Evolutionary conservation across 2,797 vertebrate genomes (phyloP), one percentile per base, ranked within the genome.

Genomic region (Atherinosoma microstoma): DNA sequence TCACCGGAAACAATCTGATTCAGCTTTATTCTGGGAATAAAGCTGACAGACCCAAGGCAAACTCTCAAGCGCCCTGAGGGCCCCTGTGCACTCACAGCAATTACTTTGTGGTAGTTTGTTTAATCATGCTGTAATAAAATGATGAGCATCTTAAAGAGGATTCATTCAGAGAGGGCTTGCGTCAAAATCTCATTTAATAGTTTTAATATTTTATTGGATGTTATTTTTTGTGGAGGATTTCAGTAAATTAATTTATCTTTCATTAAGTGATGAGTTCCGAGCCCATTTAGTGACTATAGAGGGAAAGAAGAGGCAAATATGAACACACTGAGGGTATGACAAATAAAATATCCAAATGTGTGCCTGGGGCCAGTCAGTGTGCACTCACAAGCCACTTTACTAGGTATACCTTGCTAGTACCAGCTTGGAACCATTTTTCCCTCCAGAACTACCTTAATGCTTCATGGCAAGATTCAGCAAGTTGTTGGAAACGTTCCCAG

Each of bases 91-190:
- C 38, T 45, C 27, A 0, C 20, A 35, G 29, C 9, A 67, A 36
- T 71, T 30, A 56, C 0, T 54, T 15, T 34, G 60, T 27, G 47
- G 4, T 69, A 59, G 54, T 73, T 45, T 61, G 29, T 69, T 60
- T 42, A 38, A 56, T 36, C 62, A 51, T 24, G 27, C 1, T 27
- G 6, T 0, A 42, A 1, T 61, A 30, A 34, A 67, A n/a, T 54
- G 7, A 64, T 18, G 7, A 35, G 32, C 24, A 22, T n/a, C 10
- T 56, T 35, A 16, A 36, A 3, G 45, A 24, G 22, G 22, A 9
- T 73, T 62, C 16, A 57, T 53, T 35, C 67, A 36, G 38, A 56
- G 27, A 30, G 7, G 13, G 24, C 27, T 30, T 56, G 45, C 20
- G 6, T 22, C 9, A 22, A n/a, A 49, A 49, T 22, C 47, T 49